Base-by-base conservation (phyloP, 1,140 invertebrate genomes). In the Papilio dardanus region DNA sequence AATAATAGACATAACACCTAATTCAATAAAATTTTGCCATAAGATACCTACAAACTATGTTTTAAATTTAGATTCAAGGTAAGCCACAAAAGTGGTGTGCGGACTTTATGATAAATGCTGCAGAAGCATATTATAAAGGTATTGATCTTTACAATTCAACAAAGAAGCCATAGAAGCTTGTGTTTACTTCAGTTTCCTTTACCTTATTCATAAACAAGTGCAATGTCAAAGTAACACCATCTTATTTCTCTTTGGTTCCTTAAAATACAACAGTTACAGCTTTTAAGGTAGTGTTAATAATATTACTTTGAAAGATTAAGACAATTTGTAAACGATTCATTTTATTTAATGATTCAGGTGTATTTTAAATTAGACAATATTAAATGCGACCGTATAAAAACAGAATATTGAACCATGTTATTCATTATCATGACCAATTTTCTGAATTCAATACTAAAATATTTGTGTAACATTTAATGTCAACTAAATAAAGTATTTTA, bases 51-150 rank as follows among this genome's bases (percentile, higher is more conserved):
- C 50, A 62, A 62, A 28, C 54, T 28, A 62, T 62, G 24, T 62
- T 62, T 62, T 62, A 62, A 62, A 62, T 28, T 62, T 30, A 62
- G 24, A 62, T 62, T 62, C 54, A 62, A 62, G 54, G 54, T 62
- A 62, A 62, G 54, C 54, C 24, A 62, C 24, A 28, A 62, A 62
- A 28, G 54, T 62, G 24, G 24, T 14, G 24, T 28, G 5, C 30
- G 54, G 12, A 62, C 21, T 30, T 62, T 62, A 1, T 62, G 54
- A 62, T 62, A 62, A 30, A 30, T 30, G 54, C n/a, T 50, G n/a
- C 24, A 62, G 24, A 28, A 12, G 24, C 24, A 16, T 69, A 19
- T 42, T 69, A 24, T 33, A 69, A 69, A 69, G 35, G 7, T 40
- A 40, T 28, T 40, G n/a, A 68, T 21, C 37, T 37, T 42, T 69